Conservation (phyloP, 1,140 invertebrate genomes). For the Drosophila nannoptera region DNA sequence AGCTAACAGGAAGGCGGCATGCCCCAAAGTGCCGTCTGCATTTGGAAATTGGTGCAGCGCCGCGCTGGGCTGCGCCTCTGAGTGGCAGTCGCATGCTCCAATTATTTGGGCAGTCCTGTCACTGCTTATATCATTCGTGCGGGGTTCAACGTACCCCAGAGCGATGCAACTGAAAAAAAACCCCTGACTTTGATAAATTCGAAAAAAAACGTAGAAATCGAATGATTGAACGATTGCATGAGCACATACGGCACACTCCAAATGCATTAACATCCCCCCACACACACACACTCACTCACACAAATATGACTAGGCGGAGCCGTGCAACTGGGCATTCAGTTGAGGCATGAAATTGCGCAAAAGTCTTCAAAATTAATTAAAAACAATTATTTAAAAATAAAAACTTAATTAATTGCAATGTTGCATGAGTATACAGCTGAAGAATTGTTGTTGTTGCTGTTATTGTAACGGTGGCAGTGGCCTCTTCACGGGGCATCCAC, state of each 20-base stretch:
- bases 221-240: constrained; percentile 73
- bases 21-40: constrained; percentile 33
- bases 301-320: no score
- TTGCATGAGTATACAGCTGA: constrained; percentile 70
- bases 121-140: constrained; percentile 65
- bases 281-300: constrained; percentile 14
- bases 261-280: background rate
- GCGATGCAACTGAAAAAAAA: constrained; percentile 42
- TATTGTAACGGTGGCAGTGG: constrained; percentile 72
- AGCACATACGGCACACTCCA: constrained; percentile 52
- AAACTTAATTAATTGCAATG: constrained; percentile 75
- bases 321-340: constrained; percentile 35
- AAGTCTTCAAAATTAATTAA: constrained; percentile 71
- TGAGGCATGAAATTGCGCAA: constrained; percentile 70
- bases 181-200: constrained; percentile 56
- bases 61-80: constrained; percentile 62
- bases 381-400: constrained; percentile 77
- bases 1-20: constrained; percentile 36
- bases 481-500: constrained; percentile 66
- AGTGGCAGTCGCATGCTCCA: constrained; percentile 74
- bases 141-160: constrained; percentile 60
- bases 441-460: constrained; percentile 33
- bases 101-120: constrained; percentile 65
- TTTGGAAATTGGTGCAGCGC: constrained; percentile 60
- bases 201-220: constrained; percentile 49